A percentile compares a stretch with the other conserved stretches of the same genome.
Conservation (phyloP, 1,140 invertebrate species). For the Holcopasites calliopsidis region DNA sequence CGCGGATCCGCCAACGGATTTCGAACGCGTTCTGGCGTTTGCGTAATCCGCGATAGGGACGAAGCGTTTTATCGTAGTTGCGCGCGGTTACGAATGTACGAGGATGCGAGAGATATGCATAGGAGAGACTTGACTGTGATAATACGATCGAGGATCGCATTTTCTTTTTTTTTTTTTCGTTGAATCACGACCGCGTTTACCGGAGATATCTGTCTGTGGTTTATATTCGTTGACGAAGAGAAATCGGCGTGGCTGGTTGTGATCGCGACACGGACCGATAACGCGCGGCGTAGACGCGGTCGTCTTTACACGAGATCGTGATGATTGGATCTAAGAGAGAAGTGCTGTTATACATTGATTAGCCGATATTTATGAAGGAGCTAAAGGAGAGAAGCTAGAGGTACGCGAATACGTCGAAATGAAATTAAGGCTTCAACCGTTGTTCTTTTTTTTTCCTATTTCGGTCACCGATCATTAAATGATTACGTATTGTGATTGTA, state of each 20-base stretch:
- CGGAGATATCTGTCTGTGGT: constrained; percentile 16
- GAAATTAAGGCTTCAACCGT: constrained; percentile 49
- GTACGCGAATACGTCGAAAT: constrained; percentile 31
- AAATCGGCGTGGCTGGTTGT: constrained; percentile 13
- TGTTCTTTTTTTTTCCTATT: constrained; percentile 30
- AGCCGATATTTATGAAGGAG: constrained; percentile 58
- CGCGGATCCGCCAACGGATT: too few relatives aligned
- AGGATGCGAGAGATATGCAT: constrained; percentile 46
- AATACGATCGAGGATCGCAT: constrained; percentile 70
- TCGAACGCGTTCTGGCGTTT: too few relatives aligned
- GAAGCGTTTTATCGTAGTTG: constrained; percentile 52
- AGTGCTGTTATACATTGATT: constrained; percentile 70
- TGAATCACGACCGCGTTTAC: constrained; percentile 59
- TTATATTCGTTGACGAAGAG: not conserved
- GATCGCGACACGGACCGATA: constrained; percentile 25
- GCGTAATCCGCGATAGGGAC: constrained; percentile 27
- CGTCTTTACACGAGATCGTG: constrained; percentile 42
- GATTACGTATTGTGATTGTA: not conserved
- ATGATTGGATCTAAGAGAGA: constrained; percentile 61
- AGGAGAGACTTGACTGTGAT: constrained; percentile 73
- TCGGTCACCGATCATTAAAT: constrained; percentile 42
- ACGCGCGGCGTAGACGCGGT: constrained; percentile 36
- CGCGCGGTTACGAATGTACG: constrained; percentile 50
- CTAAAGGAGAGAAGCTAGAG: not conserved
- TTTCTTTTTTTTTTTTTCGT: too few relatives aligned